Conservation (phyloP, 2,888 invertebrate genomes). For the Biston stratarius region DNA sequence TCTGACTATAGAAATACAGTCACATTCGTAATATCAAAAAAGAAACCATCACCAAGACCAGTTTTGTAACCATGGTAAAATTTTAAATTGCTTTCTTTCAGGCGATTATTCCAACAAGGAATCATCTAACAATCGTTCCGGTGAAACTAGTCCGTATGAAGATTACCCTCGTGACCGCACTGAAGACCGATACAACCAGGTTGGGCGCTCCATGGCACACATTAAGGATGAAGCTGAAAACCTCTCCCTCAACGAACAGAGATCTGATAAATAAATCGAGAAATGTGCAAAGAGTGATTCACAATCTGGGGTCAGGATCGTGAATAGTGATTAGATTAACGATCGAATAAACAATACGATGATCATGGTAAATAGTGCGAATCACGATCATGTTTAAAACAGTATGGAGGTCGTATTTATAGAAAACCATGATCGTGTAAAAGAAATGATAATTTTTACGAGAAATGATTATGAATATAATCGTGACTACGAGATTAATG, state of each 20-base stretch:
- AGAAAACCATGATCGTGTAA: background rate
- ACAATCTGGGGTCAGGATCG: background rate
- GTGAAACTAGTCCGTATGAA: conserved; percentile 79
- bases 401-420: background rate
- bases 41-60: too few species aligned
- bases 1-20: too few species aligned
- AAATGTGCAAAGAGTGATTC: background rate
- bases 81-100: conserved; percentile 35
- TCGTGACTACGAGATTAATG: background rate
- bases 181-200: conserved; percentile 67
- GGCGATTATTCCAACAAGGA: conserved; percentile 79
- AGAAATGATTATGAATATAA: background rate
- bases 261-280: conserved; percentile 76
- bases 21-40: too few species aligned
- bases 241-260: conserved; percentile 81
- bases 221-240: conserved; percentile 84
- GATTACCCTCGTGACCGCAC: conserved; percentile 68
- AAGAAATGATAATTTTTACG: conserved; percentile 2
- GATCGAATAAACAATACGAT: background rate
- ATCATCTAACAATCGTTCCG: conserved; percentile 75
- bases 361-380: background rate
- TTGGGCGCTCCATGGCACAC: conserved; percentile 74
- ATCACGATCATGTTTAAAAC: background rate
- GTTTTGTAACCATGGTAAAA: background rate
- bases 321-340: background rate